Evolutionary conservation across 2,797 vertebrate genomes (phyloP), one percentile per base, ranked within the genome.

Genomic region (Oreochromis grahami): DNA sequence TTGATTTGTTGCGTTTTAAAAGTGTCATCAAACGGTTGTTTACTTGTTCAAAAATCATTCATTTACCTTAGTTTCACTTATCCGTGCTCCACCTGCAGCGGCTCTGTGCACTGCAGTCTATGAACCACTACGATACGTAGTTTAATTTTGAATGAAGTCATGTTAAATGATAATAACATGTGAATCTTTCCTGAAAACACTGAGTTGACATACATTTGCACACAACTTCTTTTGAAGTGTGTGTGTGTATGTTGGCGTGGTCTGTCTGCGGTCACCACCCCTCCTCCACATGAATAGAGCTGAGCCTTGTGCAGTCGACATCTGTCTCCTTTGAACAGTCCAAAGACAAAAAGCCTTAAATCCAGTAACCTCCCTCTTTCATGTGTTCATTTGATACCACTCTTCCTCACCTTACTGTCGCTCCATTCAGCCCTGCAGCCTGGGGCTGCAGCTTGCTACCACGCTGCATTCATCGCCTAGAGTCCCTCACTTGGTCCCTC

Each of bases 241-340:
- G 45, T 77, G 87, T 91, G 82, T 92, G 86, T 89, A 43, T 89
- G 89, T 88, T 93, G 91, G 91, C 76, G 88, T 91, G 90, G 93
- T 91, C 88, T 93, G 94, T 94, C 93, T 95, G 92, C 90, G 78
- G 87, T 91, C 29, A 11, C 14, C 19, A 81, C 92, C 92, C 81
- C 92, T 92, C 89, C 87, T 79, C 90, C 87, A 95, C 94, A 96
- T 96, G 94, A 96, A 96, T 96, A 90, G 95, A 88, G 86, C 76
- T 41, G 72, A 90, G 93, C 91, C 93, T 84, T 92, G 92, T 93
- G 93, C 94, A 95, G 94, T 94, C 92, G 91, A 95, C 96, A 96
- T 96, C 95, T 97, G 96, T 92, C 94, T 96, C 94, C 95, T 96
- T 96, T 97, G 96, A 96, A 96, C 90, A 63, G 87, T 85, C 89